Conservation (phyloP, 2,888 invertebrate species). For the Aplocera efformata region DNA sequence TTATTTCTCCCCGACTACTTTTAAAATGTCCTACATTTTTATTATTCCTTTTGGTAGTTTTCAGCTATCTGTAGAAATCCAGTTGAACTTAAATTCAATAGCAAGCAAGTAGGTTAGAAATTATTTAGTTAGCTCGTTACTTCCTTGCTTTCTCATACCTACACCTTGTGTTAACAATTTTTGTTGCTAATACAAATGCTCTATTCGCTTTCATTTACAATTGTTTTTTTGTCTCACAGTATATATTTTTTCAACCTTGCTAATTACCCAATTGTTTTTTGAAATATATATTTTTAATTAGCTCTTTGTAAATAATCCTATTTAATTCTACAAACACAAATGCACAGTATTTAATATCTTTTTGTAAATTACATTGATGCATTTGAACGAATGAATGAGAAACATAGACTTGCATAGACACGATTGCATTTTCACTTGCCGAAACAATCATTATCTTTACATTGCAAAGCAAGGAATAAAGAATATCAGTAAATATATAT, state of each 20-base stretch:
- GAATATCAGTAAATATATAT: too few species aligned
- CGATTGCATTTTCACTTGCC: not conserved
- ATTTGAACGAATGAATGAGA: conserved; percentile 12
- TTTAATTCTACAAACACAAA: conserved; percentile 1
- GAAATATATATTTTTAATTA: conserved; percentile 1
- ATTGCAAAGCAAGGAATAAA: too few species aligned
- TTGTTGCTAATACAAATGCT: conserved; percentile 12
- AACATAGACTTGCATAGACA: conserved; percentile 8
- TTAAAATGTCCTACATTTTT: not conserved
- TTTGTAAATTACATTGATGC: conserved; percentile 1
- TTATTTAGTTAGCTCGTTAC: not conserved
- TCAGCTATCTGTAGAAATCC: too few species aligned
- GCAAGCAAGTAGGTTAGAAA: not conserved
- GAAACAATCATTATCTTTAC: too few species aligned
- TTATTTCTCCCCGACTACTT: not conserved
- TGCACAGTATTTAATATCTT: conserved; percentile 5
- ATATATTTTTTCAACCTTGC: too few species aligned
- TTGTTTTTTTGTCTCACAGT: not conserved
- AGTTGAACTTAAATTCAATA: too few species aligned
- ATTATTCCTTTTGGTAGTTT: too few species aligned
- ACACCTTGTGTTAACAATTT: conserved; percentile 12
- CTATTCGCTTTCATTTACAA: conserved; percentile 4
- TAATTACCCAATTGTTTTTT: too few species aligned
- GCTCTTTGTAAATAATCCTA: conserved; percentile 10
- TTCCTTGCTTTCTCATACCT: conserved; percentile 3